These are phyloP conservation scores for Parotia lawesii DNA, from an alignment of 2,113 vertebrate genomes.

Conservation along the genomic window DNA sequence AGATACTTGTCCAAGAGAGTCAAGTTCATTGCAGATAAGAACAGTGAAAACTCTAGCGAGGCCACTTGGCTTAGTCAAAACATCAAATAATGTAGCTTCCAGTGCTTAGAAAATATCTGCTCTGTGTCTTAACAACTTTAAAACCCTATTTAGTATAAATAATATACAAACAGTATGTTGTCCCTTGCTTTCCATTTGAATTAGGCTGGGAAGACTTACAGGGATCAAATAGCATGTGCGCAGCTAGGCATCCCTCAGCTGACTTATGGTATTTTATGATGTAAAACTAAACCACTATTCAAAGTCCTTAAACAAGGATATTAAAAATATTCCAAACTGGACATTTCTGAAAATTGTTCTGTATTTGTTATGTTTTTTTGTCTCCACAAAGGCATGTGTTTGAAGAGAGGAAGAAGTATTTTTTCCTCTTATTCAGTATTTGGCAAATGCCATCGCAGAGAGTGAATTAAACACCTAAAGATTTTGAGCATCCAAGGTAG, in stretches of 20 bases:
- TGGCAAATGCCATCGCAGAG: background rate
- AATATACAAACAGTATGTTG: background rate
- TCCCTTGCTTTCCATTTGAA: conserved; percentile 13
- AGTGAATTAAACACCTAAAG: background rate
- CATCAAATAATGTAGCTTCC: background rate
- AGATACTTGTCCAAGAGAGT: background rate
- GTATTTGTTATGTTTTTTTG: background rate
- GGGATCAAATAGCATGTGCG: background rate
- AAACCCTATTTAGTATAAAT: background rate
- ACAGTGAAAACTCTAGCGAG: background rate
- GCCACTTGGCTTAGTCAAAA: background rate
- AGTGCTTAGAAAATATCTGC: background rate
- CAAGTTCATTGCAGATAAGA: background rate
- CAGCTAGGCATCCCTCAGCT: background rate
- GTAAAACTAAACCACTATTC: conserved; percentile 16
- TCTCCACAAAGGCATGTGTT: background rate
- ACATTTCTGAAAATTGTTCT: background rate
- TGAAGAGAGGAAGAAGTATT: background rate
- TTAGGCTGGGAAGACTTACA: background rate
- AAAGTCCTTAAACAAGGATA: background rate
- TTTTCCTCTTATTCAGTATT: background rate
- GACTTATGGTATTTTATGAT: background rate
- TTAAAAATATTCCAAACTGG: background rate
- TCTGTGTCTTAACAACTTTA: background rate
- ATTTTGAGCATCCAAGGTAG: background rate